Percentiles rank a stretch among this genome's conserved stretches.
phyloP scores from a whole-genome alignment of 2,113 vertebrate species.

The Ondatra zibethicus region DNA sequence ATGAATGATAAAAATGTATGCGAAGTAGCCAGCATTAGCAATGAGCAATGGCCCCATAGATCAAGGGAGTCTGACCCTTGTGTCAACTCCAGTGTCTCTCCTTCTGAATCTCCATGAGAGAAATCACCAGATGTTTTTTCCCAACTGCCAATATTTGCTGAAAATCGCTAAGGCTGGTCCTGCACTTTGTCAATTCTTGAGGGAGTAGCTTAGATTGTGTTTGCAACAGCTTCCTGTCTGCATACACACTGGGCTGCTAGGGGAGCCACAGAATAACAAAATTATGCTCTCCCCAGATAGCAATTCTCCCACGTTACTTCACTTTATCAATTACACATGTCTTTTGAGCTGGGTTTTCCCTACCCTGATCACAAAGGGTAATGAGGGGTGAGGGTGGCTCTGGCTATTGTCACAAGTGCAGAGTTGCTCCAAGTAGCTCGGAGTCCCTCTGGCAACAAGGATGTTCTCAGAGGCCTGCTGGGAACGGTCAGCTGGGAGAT shows the following conservation, averaged over 20 bases:
- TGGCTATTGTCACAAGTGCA: not conserved
- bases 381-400: not conserved
- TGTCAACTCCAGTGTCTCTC: not conserved
- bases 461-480: not conserved
- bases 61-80: not conserved
- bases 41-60: not conserved
- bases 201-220: slow-evolving; percentile 45
- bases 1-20: not conserved
- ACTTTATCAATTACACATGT: slow-evolving; percentile 43
- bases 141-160: slow-evolving; percentile 47
- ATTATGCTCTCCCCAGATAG: slow-evolving; percentile 53
- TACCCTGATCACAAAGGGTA: slow-evolving; percentile 31
- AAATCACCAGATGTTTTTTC: slow-evolving; percentile 56
- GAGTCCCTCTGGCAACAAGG: not conserved
- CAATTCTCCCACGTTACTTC: slow-evolving; percentile 15
- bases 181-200: slow-evolving; percentile 35
- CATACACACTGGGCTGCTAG: slow-evolving; percentile 34
- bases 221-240: not conserved
- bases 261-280: slow-evolving; percentile 36
- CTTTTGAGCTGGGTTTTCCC: slow-evolving; percentile 42
- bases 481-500: not conserved
- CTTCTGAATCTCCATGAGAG: not conserved
- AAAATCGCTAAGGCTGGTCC: slow-evolving; percentile 15
- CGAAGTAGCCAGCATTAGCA: not conserved
- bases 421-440: not conserved